These are phyloP conservation scores for Linyphia triangularis DNA, from an alignment of 2,888 invertebrate species.

Conservation along the genomic window DNA sequence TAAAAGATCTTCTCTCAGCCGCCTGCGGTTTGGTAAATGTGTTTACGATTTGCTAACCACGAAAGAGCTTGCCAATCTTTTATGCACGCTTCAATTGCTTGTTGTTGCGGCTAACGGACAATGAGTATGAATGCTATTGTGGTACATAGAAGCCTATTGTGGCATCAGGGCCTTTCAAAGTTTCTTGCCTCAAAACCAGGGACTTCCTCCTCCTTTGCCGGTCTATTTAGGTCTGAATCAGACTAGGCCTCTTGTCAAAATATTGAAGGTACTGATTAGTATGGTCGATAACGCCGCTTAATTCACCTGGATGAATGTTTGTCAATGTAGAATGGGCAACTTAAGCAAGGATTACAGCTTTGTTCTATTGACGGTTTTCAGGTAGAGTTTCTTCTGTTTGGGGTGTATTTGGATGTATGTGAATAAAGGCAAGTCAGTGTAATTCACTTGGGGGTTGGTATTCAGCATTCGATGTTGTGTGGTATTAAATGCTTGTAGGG, in stretches of 20 bases:
- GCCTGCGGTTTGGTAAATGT: conserved; percentile 30
- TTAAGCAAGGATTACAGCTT: no score
- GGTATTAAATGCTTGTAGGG: no score
- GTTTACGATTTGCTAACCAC: conserved; percentile 58
- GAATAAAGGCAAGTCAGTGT: no score
- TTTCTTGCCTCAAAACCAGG: not conserved
- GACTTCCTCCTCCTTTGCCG: not conserved
- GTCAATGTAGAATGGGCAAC: no score
- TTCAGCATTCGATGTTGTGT: no score
- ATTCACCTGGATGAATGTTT: conserved; percentile 31
- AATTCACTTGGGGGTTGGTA: no score
- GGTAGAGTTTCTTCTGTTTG: no score
- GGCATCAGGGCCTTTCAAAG: not conserved
- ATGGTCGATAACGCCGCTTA: conserved; percentile 31
- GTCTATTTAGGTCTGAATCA: not conserved
- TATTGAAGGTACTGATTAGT: conserved; percentile 43
- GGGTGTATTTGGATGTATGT: no score
- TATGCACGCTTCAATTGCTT: conserved; percentile 28
- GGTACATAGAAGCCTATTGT: conserved; percentile 15
- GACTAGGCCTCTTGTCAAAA: conserved; percentile 39
- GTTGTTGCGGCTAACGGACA: conserved; percentile 44
- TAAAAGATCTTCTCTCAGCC: conserved; percentile 7
- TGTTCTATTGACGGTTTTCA: no score
- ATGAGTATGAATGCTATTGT: conserved; percentile 31
- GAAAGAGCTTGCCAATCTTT: conserved; percentile 34